These are phyloP conservation scores for Acrossocheilus wenchowensis DNA, from an alignment of 2,797 vertebrate species.

Conservation along the genomic window DNA sequence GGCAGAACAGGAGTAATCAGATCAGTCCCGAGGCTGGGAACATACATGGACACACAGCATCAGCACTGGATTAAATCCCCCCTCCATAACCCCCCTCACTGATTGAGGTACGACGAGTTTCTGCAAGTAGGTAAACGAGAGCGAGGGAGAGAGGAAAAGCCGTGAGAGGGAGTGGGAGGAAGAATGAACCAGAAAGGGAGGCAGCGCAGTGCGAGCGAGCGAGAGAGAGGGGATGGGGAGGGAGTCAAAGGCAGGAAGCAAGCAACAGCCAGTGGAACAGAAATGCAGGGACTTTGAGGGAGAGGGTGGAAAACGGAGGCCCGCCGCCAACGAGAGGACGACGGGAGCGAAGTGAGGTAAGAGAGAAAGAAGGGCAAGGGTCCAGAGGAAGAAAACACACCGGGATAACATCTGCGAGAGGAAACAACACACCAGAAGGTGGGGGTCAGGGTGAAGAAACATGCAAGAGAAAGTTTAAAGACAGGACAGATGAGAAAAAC, in stretches of 20 bases:
- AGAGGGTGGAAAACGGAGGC: constrained; percentile 61
- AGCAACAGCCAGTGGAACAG: constrained; percentile 61
- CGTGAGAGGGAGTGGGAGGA: constrained; percentile 61
- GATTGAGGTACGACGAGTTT: constrained; percentile 77
- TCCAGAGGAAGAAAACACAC: constrained; percentile 68
- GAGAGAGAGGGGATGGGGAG: constrained; percentile 50
- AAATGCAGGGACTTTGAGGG: constrained; percentile 60
- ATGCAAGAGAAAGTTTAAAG: constrained; percentile 62
- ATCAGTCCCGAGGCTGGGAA: constrained; percentile 71
- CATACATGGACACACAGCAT: constrained; percentile 72
- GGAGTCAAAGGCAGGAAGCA: constrained; percentile 62
- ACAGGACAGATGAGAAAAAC: constrained; percentile 54
- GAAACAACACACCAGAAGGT: constrained; percentile 59
- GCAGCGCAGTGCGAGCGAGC: constrained; percentile 55
- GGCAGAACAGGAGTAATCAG: constrained; percentile 78
- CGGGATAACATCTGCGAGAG: constrained; percentile 57
- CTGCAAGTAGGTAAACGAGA: constrained; percentile 52
- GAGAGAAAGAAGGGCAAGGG: constrained; percentile 71
- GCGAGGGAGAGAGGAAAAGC: constrained; percentile 52
- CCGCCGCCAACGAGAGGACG: constrained; percentile 42
- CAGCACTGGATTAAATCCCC: constrained; percentile 73
- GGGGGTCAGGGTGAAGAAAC: constrained; percentile 44
- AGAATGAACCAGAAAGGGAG: constrained; percentile 60
- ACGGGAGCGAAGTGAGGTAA: constrained; percentile 49
- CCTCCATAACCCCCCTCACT: constrained; percentile 54